Percentiles rank a stretch among this genome's conserved stretches.
phyloP scores from a whole-genome alignment of 2,797 vertebrate species.

The Enteromius unitaeniatus region DNA sequence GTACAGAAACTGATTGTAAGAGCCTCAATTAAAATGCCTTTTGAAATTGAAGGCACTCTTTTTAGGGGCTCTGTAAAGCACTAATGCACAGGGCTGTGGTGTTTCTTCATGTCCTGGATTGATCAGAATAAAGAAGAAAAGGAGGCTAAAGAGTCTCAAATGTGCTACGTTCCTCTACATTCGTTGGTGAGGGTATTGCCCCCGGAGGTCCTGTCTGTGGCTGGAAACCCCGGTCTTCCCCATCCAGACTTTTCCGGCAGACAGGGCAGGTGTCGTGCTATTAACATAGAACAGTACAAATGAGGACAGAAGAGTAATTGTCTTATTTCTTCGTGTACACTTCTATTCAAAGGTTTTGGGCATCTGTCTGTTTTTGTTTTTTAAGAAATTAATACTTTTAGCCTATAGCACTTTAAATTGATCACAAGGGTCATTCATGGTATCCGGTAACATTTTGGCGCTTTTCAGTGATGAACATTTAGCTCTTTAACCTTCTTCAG shows the following conservation, averaged over 20 bases:
- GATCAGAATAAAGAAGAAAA: conserved; percentile 1
- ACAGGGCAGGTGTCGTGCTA: conserved; percentile 94
- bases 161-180: conserved; percentile 58
- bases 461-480: too few species aligned
- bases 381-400: not conserved
- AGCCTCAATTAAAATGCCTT: conserved; percentile 9
- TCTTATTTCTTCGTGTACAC: not conserved
- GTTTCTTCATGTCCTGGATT: not conserved
- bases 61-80: conserved; percentile 11
- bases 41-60: conserved; percentile 1
- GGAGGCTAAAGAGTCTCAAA: conserved; percentile 70
- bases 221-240: conserved; percentile 83
- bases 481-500: too few species aligned
- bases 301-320: not conserved
- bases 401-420: not conserved
- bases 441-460: too few species aligned
- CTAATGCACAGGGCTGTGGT: not conserved
- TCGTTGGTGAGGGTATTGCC: conserved; percentile 70
- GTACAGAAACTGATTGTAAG: not conserved
- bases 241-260: conserved; percentile 90
- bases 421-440: not conserved
- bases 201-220: conserved; percentile 69
- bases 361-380: not conserved
- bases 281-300: conserved; percentile 36
- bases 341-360: not conserved